Base-by-base conservation (phyloP, 2,113 vertebrate genomes). In the Trochalopteron elliotii region DNA sequence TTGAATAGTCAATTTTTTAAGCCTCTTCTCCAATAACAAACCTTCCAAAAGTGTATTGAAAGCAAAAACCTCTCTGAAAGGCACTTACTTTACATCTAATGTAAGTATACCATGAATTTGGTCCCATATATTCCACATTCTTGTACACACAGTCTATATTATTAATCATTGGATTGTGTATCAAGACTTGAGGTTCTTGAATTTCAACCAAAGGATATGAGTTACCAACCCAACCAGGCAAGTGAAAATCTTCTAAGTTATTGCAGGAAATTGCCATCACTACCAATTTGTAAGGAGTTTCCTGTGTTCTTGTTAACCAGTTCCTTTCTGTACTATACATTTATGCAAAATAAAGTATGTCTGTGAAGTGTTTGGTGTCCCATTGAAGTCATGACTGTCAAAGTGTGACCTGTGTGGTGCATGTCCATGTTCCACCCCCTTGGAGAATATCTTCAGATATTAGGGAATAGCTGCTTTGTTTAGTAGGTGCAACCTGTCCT, bases 241-340 rank as follows among this genome's bases (percentile, higher is more conserved):
- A 93, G 95, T 88, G 91, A 94, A 94, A 96, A 94, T 96, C 91
- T 96, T 94, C 86, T 84, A 88, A 86, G 57, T 95, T 96, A 94
- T 83, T 94, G 90, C 94, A 96, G 95, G 95, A 96, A 96, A 96
- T 94, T 94, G 78, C 92, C 96, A 91, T 83, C 78, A 71, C 74
- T 96, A 84, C 84, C 94, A 95, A 91, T 96, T 90, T 96, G 94
- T 90, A 93, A 84, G 82, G 86, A 60, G 79, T 87, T 96, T 94
- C 95, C 93, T 94, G 79, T 69, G 49, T 67, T 90, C 61, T 53
- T 87, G 56, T 90, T 96, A 96, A 91, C 93, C 33, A 65, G 50
- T 93, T 95, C 91, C 39, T 95, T 93, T 93, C 92, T 88, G 50
- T 79, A 25, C 13, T 39, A 13, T 72, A 12, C 42, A 55, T 65